These are phyloP conservation scores for Perca flavescens DNA, from an alignment of 2,113 vertebrate genomes.

Conservation along the genomic window DNA sequence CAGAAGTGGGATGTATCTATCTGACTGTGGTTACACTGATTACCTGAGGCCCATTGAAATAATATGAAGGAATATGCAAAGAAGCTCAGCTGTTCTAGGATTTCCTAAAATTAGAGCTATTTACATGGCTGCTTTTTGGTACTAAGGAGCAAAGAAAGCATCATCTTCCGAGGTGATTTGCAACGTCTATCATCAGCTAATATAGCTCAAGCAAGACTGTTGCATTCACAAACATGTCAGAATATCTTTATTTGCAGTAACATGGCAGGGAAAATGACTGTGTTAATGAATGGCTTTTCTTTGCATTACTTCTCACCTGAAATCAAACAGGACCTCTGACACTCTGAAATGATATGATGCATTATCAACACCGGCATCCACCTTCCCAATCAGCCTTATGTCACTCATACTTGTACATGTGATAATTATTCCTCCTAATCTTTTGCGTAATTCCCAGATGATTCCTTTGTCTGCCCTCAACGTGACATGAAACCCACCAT, in stretches of 20 bases:
- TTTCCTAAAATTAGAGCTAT: constrained; percentile 26
- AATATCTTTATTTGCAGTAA: not conserved
- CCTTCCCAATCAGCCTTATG: constrained; percentile 44
- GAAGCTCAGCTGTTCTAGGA: constrained; percentile 29
- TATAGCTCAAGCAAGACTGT: not conserved
- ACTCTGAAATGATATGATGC: constrained; percentile 38
- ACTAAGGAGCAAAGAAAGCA: constrained; percentile 1
- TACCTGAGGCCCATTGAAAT: constrained; percentile 33
- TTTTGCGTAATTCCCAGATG: constrained; percentile 61
- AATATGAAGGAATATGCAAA: constrained; percentile 27
- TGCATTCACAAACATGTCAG: not conserved
- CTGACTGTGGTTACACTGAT: constrained; percentile 23
- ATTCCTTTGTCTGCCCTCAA: constrained; percentile 42
- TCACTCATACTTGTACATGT: constrained; percentile 56
- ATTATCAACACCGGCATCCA: constrained; percentile 30
- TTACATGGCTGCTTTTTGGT: constrained; percentile 24
- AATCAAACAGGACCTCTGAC: constrained; percentile 78
- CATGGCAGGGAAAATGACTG: not conserved
- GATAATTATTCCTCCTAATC: constrained; percentile 72
- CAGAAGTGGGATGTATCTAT: constrained; percentile 13
- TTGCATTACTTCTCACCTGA: constrained; percentile 9
- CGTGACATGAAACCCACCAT: constrained; percentile 65
- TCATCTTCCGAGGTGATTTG: not conserved
- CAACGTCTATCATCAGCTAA: not conserved
- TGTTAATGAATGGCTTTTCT: not conserved